A percentile compares a stretch with the other conserved stretches of the same genome.
phyloP scores from a whole-genome alignment of 2,797 vertebrate genomes.

The Serranus cabrilla region DNA sequence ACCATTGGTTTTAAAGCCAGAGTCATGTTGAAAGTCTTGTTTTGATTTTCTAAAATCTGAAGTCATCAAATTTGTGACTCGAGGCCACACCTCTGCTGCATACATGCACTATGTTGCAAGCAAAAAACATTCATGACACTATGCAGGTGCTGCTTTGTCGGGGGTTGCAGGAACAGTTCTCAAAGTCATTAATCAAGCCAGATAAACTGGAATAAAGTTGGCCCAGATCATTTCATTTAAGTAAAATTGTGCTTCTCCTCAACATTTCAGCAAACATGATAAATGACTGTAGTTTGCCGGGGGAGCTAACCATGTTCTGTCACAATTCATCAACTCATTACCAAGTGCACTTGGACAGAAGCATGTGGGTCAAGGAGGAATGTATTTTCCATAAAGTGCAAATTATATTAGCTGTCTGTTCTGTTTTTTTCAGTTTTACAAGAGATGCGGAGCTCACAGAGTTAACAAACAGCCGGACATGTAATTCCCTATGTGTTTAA shows the following conservation, averaged over 20 bases:
- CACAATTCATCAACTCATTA: slow-evolving; percentile 32
- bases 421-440: slow-evolving; percentile 8
- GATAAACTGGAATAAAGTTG: slow-evolving; percentile 42
- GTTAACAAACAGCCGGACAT: slow-evolving; percentile 11
- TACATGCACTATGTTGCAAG: neutral
- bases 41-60: no score
- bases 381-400: slow-evolving; percentile 70
- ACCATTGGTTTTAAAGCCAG: no score
- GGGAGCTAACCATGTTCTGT: slow-evolving; percentile 15
- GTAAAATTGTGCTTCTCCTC: slow-evolving; percentile 20
- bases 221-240: slow-evolving; percentile 19
- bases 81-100: no score
- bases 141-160: neutral
- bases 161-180: slow-evolving; percentile 2
- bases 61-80: no score
- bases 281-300: neutral
- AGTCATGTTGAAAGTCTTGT: no score
- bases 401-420: slow-evolving; percentile 28
- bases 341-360: slow-evolving; percentile 25
- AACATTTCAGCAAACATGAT: slow-evolving; percentile 26
- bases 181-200: slow-evolving; percentile 13
- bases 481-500: slow-evolving; percentile 19
- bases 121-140: neutral
- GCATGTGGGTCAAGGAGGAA: slow-evolving; percentile 62
- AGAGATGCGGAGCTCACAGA: neutral